Base-by-base conservation (phyloP, 2,113 vertebrate genomes). In the Hippolais icterina region DNA sequence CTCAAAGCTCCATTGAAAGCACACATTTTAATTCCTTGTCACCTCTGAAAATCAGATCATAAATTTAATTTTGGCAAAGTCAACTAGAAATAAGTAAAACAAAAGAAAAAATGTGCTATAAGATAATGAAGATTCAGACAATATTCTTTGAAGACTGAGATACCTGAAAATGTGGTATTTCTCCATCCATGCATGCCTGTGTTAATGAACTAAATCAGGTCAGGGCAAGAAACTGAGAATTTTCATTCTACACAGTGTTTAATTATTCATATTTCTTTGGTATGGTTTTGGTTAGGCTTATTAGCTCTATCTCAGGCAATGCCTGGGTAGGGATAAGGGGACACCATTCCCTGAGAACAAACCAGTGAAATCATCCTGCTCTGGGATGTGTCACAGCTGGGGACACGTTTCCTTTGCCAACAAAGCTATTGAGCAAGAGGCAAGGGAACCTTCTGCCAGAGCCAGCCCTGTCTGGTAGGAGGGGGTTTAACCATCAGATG, bases 401-500 rank as follows among this genome's bases (percentile, higher is more conserved):
- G 24, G 63, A 22, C 23, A 59, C 2, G 3, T 78, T 49, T 68
- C 54, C 19, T 82, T 44, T 69, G 74, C 27, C 61, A 69, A 4
- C 10, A 69, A 12, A n/a, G 4, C 33, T 11, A 5, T 0, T 23
- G 57, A 42, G 29, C 1, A 10, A 13, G 46, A 33, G 46, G 33
- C 46, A 47, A 1, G 61, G 29, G 24, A 35, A 3, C 3, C n/a
- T 21, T 21, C 13, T 46, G 83, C 3, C 35, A 8, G 33, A 56
- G 61, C 6, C 7, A 17, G 4, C 21, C 44, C 37, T 6, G 42
- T 16, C 42, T 44, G 15, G 3, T 3, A 11, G 18, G 3, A 68
- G 4, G 4, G 19, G 11, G 2, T 16, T 70, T 18, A 7, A 11
- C 33, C 54, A 27, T 10, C 1, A 10, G 15, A 2, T 7, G 6